A percentile compares a stretch with the other conserved stretches of the same genome.
Evolutionary conservation across 2,113 vertebrate species (phyloP).

Genomic region (Equus quagga): DNA sequence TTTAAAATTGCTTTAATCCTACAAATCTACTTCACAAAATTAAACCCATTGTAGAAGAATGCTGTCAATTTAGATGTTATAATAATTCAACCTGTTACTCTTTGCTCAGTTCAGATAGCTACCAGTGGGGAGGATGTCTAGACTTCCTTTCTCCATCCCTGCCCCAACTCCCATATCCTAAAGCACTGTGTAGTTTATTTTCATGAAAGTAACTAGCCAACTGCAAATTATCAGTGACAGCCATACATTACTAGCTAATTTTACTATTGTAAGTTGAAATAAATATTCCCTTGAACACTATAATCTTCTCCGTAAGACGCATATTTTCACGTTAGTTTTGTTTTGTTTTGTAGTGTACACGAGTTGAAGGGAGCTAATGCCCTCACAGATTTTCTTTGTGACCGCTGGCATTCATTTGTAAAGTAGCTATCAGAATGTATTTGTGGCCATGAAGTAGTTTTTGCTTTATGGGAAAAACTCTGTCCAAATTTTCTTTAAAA

Average conservation of each 20-base stretch:
- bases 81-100: conserved; percentile 33
- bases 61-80: neutral
- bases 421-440: conserved; percentile 37
- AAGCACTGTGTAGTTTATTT: neutral
- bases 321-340: neutral
- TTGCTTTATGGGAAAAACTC: neutral
- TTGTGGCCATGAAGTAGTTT: conserved; percentile 12
- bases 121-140: neutral
- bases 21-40: conserved; percentile 34
- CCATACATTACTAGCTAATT: neutral
- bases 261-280: conserved; percentile 40
- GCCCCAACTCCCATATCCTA: neutral
- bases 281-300: conserved; percentile 14
- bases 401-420: conserved; percentile 30
- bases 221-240: neutral
- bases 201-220: neutral
- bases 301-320: neutral
- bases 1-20: conserved; percentile 16
- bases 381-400: conserved; percentile 17
- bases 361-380: neutral
- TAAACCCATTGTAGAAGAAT: neutral
- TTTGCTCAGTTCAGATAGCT: neutral
- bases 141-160: neutral
- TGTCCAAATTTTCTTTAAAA: neutral
- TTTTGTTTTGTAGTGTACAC: neutral